Conservation (phyloP, 2,888 invertebrate genomes). For the Vanessa cardui region DNA sequence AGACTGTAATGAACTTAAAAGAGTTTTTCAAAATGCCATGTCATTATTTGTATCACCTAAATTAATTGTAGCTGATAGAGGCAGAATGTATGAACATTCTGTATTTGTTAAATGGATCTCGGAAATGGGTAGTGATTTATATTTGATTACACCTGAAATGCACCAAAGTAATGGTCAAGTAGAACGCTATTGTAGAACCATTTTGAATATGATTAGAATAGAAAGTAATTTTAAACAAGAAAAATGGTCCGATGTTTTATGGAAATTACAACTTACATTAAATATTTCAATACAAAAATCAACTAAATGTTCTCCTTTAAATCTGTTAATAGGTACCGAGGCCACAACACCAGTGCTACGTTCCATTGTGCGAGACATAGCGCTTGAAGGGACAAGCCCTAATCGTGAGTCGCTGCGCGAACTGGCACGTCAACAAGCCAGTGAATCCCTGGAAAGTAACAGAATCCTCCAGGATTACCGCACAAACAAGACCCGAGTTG, state of each 20-base stretch:
- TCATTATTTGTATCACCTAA: constrained; percentile 29
- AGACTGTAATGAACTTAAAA: constrained; percentile 24
- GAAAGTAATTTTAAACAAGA: too few species aligned
- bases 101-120: constrained; percentile 4
- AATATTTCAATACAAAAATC: constrained; percentile 35
- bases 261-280: constrained; percentile 31
- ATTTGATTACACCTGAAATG: too few species aligned
- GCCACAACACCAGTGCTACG: constrained; percentile 33
- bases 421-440: background rate
- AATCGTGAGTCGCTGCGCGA: constrained; percentile 30
- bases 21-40: constrained; percentile 14
- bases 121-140: constrained; percentile 5
- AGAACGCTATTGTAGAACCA: too few species aligned
- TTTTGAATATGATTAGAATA: too few species aligned
- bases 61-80: constrained; percentile 20
- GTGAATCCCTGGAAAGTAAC: too few species aligned
- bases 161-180: too few species aligned
- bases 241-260: constrained; percentile 30
- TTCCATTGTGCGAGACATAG: constrained; percentile 35
- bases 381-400: constrained; percentile 13
- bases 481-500: too few species aligned
- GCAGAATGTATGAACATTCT: constrained; percentile 14
- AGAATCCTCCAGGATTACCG: too few species aligned
- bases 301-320: constrained; percentile 31
- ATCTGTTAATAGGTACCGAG: constrained; percentile 33